A percentile compares a stretch with the other conserved stretches of the same genome.
Conservation (phyloP, 1,140 invertebrate species). For the Idris sp. region DNA sequence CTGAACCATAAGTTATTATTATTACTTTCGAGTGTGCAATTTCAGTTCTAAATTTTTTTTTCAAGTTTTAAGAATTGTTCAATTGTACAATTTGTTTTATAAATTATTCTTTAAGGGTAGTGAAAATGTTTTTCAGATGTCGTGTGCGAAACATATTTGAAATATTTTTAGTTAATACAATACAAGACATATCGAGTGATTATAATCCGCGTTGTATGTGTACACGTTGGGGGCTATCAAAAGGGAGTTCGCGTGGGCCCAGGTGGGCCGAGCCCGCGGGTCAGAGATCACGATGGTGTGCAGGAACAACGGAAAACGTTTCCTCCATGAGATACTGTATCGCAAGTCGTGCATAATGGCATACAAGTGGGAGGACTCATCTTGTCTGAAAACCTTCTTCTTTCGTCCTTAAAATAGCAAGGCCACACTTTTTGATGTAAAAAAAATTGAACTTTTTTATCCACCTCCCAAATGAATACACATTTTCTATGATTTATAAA, state of each 20-base stretch:
- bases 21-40: no score
- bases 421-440: no score
- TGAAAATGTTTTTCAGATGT: no score
- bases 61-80: no score
- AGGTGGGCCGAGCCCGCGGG: constrained; percentile 63
- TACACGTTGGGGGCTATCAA: constrained; percentile 22
- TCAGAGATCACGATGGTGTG: constrained; percentile 68
- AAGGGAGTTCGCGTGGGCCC: constrained; percentile 66
- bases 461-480: no score
- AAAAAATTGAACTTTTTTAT: no score
- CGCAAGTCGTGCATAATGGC: constrained; percentile 68
- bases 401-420: constrained; percentile 26
- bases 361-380: constrained; percentile 69
- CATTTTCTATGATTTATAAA: no score
- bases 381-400: constrained; percentile 47
- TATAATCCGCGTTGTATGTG: constrained; percentile 31
- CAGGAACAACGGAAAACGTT: constrained; percentile 70
- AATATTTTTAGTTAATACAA: constrained; percentile 44
- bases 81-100: no score
- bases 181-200: constrained; percentile 31
- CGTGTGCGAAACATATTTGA: constrained; percentile 25
- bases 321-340: constrained; percentile 69
- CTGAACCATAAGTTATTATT: neutral
- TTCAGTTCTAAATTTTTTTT: no score
- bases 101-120: no score